These are phyloP conservation scores for Drosophila santomea DNA, from an alignment of 1,140 invertebrate species.

Conservation along the genomic window DNA sequence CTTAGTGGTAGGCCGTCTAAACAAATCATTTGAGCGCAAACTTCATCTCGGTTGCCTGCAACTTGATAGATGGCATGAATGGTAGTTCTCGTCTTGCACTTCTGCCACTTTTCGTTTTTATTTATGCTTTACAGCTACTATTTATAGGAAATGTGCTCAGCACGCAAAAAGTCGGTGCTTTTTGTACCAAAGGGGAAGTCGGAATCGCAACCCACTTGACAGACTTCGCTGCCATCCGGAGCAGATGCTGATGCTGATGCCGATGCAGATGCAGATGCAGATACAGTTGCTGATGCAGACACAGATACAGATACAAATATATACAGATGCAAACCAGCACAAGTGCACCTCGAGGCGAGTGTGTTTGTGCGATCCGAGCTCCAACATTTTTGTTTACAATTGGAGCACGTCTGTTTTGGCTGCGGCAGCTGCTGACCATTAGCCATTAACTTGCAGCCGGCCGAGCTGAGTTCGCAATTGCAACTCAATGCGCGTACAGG, in stretches of 20 bases:
- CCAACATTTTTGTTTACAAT: conserved; percentile 73
- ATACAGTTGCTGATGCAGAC: conserved; percentile 29
- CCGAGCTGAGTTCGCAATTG: conserved; percentile 49
- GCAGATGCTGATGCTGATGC: conserved; percentile 59
- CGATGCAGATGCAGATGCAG: conserved; percentile 20
- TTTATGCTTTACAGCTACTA: conserved; percentile 66
- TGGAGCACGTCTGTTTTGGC: conserved; percentile 79
- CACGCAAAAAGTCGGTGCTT: conserved; percentile 48
- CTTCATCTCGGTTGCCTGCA: conserved; percentile 42
- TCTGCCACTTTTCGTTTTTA: conserved; percentile 21
- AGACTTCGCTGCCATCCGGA: conserved; percentile 41
- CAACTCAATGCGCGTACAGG: conserved; percentile 22
- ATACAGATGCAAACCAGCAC: neutral
- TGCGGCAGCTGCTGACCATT: conserved; percentile 65
- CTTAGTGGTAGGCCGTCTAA: conserved; percentile 35
- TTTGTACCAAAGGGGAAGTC: conserved; percentile 18
- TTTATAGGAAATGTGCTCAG: conserved; percentile 58
- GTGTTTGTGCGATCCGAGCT: conserved; percentile 8
- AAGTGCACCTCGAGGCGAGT: conserved; percentile 5
- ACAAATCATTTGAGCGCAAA: conserved; percentile 45
- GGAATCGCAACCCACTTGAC: conserved; percentile 44
- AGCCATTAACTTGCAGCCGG: conserved; percentile 67
- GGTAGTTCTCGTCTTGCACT: conserved; percentile 7
- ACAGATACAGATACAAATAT: conserved; percentile 13
- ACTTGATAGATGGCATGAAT: conserved; percentile 62